Evolutionary conservation across 2,797 vertebrate genomes (phyloP), one percentile per base, ranked within the genome.

Genomic region (Anniella stebbinsi): DNA sequence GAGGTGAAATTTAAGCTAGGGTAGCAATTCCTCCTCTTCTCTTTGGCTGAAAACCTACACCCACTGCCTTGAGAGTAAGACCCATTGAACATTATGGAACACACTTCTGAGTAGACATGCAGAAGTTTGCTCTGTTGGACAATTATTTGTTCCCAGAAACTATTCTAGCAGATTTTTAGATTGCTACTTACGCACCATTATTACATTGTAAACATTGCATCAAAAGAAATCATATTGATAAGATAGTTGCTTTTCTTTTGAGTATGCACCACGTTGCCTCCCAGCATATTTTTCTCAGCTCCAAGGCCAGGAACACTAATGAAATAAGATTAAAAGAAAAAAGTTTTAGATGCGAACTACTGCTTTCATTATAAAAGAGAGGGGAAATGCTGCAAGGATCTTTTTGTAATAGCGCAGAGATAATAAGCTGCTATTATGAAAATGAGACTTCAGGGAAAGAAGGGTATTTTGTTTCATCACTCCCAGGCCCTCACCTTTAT

Each of bases 281-380:
- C 80, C 85, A 91, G 81, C 75, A 78, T 86, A 85, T 85, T 89
- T 83, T 91, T 78, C 76, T 80, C 86, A 90, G 63, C 91, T 36
- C 84, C 38, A 67, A 91, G 84, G 84, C 88, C 89, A 91, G 87
- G 28, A 93, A 92, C 48, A 70, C 91, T 93, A 94, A 94, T 91
- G 86, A 94, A 95, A 94, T 91, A 93, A 60, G 45, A 91, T 83
- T 87, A 87, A 87, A 90, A 83, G 67, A 38, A 28, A 21, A 66
- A 17, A 21, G 10, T 91, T 93, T 87, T 77, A 33, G 70, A 91
- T 23, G 91, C 45, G 69, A 89, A 87, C 45, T 63, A 90, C 15
- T 70, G 69, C 67, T 94, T 36, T 54, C 88, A 51, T 38, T 93
- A 93, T 82, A 69, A 89, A 87, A 91, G 91, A 87, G 78, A 5